phyloP scores from a whole-genome alignment of 2,888 invertebrate species.

The Drosophila bunnanda region DNA sequence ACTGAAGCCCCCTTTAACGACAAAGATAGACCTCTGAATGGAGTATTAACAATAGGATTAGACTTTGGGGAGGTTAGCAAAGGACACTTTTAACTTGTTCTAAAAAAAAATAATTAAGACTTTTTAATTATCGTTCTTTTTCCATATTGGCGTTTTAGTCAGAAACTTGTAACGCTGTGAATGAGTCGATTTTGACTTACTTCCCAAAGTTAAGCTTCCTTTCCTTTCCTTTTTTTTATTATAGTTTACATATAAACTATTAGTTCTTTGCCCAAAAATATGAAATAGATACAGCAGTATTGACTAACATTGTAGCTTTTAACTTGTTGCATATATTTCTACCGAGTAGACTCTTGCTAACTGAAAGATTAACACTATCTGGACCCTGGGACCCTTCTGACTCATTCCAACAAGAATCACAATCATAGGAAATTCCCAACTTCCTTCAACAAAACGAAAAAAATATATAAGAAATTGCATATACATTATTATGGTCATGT shows the following conservation, averaged over 20 bases:
- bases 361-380: conserved; percentile 10
- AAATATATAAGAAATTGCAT: conserved; percentile 1
- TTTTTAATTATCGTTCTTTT: too few species aligned
- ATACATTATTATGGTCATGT: not conserved
- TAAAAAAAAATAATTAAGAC: not conserved
- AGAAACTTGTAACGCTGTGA: too few species aligned
- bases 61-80: not conserved
- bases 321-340: conserved; percentile 1
- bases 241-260: not conserved
- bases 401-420: conserved; percentile 20
- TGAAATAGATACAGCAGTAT: not conserved
- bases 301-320: not conserved
- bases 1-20: too few species aligned
- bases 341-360: not conserved
- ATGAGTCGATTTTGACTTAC: too few species aligned
- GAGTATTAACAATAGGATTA: not conserved
- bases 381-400: conserved; percentile 2
- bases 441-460: conserved; percentile 13
- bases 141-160: too few species aligned
- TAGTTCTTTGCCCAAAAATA: not conserved
- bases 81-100: not conserved
- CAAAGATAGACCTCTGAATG: not conserved
- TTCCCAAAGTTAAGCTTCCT: too few species aligned
- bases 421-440: conserved; percentile 21
- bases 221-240: too few species aligned